Evolutionary conservation across 53 echinoderm and acorn worm species (phyloP), one percentile per base, ranked within the genome.

Genomic region (Stichopus horrens): DNA sequence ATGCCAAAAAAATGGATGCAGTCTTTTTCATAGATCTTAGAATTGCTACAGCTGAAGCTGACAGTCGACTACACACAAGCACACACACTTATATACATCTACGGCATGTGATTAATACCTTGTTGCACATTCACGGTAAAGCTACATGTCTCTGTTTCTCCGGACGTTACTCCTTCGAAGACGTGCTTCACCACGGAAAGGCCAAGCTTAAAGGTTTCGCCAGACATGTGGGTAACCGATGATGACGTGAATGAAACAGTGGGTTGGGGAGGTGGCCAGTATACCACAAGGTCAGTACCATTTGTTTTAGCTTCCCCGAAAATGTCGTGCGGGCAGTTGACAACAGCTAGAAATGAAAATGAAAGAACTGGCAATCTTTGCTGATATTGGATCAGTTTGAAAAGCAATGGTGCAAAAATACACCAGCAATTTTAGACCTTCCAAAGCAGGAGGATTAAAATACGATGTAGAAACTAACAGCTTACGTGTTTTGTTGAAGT

Each of bases 231-330:
- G 9, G 78, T 53, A 0, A n/a, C 5, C 5, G 78, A 11, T 52
- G 9, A 18, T 7, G 78, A 23, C 5, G 7, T 7, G n/a, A 53
- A 51, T 11, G 0, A 4, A 8, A 78, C 10, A 21, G 4, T 23
- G 52, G 54, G 6, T 18, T 0, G 5, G n/a, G 53, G 54, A 8
- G 18, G 37, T 23, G 78, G 55, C 78, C 78, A 78, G 6, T 52
- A 16, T 53, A 78, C 78, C 78, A 52, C 11, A 78, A 78, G 78
- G 14, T 53, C 16, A 7, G 11, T 78, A 6, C 52, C 78, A 10
- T 78, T 53, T n/a, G 78, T 52, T 78, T 78, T 78, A 54, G 78
- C 53, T 53, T 78, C 78, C n/a, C 78, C 78, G 0, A n/a, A 54
- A 55, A 78, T 78, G 4, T 55, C 5, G 5, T 9, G 37, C 9